phyloP scores from a whole-genome alignment of 2,113 vertebrate genomes.

The Chrysemys picta region DNA sequence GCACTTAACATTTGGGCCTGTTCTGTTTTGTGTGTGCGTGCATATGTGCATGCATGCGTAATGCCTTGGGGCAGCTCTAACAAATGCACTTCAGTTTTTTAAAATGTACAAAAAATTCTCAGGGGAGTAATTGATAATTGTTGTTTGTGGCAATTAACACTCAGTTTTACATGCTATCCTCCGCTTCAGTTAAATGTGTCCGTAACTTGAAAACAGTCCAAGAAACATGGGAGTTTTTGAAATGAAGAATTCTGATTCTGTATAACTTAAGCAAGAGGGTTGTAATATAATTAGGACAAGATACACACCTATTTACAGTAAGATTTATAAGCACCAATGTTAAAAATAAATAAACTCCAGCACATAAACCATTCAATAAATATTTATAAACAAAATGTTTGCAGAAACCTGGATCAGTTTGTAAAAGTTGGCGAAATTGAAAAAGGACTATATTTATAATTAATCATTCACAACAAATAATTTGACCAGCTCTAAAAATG shows the following conservation, averaged over 20 bases:
- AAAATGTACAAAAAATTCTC: slow-evolving; percentile 22
- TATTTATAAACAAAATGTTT: background rate
- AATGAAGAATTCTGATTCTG: slow-evolving; percentile 50
- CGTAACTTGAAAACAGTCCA: slow-evolving; percentile 52
- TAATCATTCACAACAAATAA: background rate
- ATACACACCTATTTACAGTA: slow-evolving; percentile 33
- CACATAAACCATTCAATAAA: background rate
- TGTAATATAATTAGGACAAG: slow-evolving; percentile 12
- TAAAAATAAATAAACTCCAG: slow-evolving; percentile 57
- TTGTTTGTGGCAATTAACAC: slow-evolving; percentile 48
- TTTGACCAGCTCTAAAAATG: slow-evolving; percentile 30
- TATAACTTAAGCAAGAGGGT: slow-evolving; percentile 19
- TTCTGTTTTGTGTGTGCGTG: background rate
- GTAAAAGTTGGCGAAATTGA: background rate
- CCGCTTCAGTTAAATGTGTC: slow-evolving; percentile 31
- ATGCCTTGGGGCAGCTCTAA: slow-evolving; percentile 2
- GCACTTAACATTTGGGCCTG: slow-evolving; percentile 27
- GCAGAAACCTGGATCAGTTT: background rate
- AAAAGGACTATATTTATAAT: slow-evolving; percentile 16
- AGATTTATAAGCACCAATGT: slow-evolving; percentile 43
- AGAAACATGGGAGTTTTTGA: slow-evolving; percentile 55
- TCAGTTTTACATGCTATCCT: slow-evolving; percentile 7
- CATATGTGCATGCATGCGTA: slow-evolving; percentile 5
- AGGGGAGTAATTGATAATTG: slow-evolving; percentile 26
- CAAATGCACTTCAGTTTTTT: slow-evolving; percentile 29